Evolutionary conservation across 1,140 invertebrate species (phyloP), one percentile per base, ranked within the genome.

Genomic region (Drosophila nannoptera): DNA sequence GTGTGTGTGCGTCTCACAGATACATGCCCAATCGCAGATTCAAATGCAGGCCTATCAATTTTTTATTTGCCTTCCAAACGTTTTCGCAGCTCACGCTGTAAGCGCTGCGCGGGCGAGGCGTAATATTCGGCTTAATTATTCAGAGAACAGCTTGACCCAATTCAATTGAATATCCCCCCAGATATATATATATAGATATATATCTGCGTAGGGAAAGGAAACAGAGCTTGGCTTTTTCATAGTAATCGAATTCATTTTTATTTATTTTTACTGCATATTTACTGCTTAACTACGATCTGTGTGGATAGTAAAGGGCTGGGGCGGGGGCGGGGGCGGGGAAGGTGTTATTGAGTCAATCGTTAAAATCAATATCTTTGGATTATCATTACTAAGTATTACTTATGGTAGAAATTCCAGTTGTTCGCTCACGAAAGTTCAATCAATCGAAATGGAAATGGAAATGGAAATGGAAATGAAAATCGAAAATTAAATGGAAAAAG

Each of bases 191-290:
- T n/a, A n/a, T n/a, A n/a, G n/a, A n/a, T n/a, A n/a, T n/a, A n/a
- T n/a, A n/a, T n/a, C n/a, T n/a, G n/a, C n/a, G n/a, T n/a, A n/a
- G n/a, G n/a, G n/a, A n/a, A 22, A 22, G 22, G 22, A 56, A 55
- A 56, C 56, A n/a, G n/a, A 31, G 40, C 33, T n/a, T 31, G 16
- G 49, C 49, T 62, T 78, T 73, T 76, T 50, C 55, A 69, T 62
- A 50, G 59, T 73, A 81, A 67, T 83, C 66, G 77, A 75, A 78
- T 66, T 75, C 58, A 63, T 70, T 59, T 78, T 78, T 73, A 78
- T 78, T 73, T 52, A 38, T 76, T 56, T 77, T 77, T 73, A 77
- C 66, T 77, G 75, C 75, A 74, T 64, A 52, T 72, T 64, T 73
- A 69, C 31, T 69, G 59, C 64, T 38, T 43, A 59, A 53, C 71